Conservation (phyloP, 2,797 vertebrate species). For the Siniperca undulata region DNA sequence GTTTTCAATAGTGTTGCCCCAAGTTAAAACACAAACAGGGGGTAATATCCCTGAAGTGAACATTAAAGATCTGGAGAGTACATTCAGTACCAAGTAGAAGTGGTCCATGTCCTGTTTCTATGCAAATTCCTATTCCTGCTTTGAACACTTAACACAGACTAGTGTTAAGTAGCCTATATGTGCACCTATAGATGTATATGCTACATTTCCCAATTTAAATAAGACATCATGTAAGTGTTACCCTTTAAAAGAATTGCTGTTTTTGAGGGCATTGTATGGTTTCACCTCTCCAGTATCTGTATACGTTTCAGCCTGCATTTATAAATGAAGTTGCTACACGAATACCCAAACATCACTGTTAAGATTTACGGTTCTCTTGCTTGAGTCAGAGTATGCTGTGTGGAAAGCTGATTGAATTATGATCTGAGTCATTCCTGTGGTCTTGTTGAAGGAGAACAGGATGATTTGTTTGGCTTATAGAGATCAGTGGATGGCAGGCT, state of each 20-base stretch:
- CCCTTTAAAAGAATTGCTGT: background rate
- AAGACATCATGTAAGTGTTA: background rate
- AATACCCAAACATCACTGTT: background rate
- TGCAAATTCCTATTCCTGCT: constrained; percentile 1
- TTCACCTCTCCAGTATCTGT: background rate
- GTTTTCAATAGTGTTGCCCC: constrained; percentile 25
- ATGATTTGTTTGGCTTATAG: constrained; percentile 52
- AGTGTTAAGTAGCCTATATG: background rate
- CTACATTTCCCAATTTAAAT: background rate
- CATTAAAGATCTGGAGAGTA: background rate
- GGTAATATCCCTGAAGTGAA: constrained; percentile 12
- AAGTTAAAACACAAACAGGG: constrained; percentile 33
- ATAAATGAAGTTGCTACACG: background rate
- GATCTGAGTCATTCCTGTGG: constrained; percentile 59
- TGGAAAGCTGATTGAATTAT: constrained; percentile 38
- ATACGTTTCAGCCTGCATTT: background rate
- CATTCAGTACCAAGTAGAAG: constrained; percentile 26
- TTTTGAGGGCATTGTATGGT: background rate
- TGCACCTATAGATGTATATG: background rate
- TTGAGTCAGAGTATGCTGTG: constrained; percentile 4
- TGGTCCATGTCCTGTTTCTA: constrained; percentile 13
- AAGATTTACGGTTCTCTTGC: constrained; percentile 17
- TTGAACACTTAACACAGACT: background rate
- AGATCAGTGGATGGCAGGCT: constrained; percentile 43
- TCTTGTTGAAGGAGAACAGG: constrained; percentile 55